phyloP scores from a whole-genome alignment of 2,888 invertebrate species.

The Coenonympha glycerion region DNA sequence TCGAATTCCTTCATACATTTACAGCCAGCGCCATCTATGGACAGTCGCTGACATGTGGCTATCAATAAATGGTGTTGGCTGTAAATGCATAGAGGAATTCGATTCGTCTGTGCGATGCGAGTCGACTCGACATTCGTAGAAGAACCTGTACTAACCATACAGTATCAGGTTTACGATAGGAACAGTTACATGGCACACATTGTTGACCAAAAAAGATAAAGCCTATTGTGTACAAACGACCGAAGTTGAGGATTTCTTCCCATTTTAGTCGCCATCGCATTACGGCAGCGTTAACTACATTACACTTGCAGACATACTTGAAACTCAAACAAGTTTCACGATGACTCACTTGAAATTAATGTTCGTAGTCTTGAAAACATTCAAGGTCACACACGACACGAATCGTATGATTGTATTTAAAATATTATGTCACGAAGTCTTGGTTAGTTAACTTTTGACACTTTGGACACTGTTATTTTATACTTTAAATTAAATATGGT shows the following conservation, averaged over 20 bases:
- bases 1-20: too few relatives aligned
- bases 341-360: conserved; percentile 24
- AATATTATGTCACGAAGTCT: background rate
- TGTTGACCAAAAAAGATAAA: conserved; percentile 36
- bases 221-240: conserved; percentile 12
- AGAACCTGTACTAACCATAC: too few relatives aligned
- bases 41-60: too few relatives aligned
- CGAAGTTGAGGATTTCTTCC: conserved; percentile 11
- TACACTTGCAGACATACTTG: conserved; percentile 16
- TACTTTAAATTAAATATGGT: too few relatives aligned
- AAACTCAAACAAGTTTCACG: conserved; percentile 22
- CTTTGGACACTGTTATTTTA: too few relatives aligned
- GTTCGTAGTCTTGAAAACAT: conserved; percentile 18
- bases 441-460: background rate
- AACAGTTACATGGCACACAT: conserved; percentile 59
- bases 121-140: too few relatives aligned
- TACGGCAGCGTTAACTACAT: conserved; percentile 17
- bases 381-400: conserved; percentile 13
- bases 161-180: conserved; percentile 54
- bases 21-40: too few relatives aligned
- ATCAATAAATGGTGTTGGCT: too few relatives aligned
- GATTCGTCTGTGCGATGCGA: too few relatives aligned
- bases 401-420: background rate
- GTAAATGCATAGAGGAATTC: too few relatives aligned
- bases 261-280: conserved; percentile 8